Conservation (phyloP, 2,888 invertebrate genomes). For the Schizaphis graminum region DNA sequence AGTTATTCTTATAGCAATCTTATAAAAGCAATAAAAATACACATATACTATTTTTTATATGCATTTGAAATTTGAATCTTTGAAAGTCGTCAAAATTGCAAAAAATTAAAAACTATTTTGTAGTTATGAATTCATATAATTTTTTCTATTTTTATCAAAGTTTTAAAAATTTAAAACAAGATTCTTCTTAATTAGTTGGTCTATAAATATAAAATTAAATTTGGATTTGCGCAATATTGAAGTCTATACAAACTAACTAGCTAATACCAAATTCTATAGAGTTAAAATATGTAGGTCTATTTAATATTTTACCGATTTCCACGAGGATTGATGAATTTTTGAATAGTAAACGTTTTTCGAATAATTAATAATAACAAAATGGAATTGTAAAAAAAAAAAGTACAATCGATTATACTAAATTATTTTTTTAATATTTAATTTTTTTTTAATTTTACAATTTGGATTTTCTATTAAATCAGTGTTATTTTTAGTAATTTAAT, state of each 20-base stretch:
- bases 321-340: neutral
- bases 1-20: too few species aligned
- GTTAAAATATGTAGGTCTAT: neutral
- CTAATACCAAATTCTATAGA: neutral
- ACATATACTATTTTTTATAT: too few species aligned
- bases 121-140: too few species aligned
- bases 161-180: too few species aligned
- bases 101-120: too few species aligned
- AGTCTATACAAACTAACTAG: neutral
- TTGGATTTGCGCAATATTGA: neutral
- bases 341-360: neutral
- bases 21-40: too few species aligned
- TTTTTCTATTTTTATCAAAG: too few species aligned
- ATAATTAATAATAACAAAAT: neutral
- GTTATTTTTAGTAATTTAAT: neutral
- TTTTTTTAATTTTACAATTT: neutral
- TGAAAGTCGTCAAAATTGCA: too few species aligned
- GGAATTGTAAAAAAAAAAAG: neutral
- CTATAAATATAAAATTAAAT: neutral
- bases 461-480: neutral
- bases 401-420: neutral
- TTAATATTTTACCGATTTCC: neutral
- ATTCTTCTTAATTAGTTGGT: neutral
- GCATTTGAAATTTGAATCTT: too few species aligned
- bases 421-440: neutral